Evolutionary conservation across 2,113 vertebrate genomes (phyloP).

Genomic region (Varanus salvator): DNA sequence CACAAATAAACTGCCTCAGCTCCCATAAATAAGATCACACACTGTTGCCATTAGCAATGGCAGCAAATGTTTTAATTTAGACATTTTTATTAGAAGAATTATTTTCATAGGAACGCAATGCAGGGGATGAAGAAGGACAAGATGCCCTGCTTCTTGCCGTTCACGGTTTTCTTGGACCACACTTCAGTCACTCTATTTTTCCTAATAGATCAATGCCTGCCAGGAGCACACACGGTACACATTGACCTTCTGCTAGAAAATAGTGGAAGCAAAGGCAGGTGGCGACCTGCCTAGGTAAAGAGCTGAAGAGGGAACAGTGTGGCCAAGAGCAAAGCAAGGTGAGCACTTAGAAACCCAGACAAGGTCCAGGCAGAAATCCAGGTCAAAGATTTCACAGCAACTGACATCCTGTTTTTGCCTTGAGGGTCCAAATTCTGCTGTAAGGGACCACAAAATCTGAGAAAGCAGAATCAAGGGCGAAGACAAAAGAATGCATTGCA

Average conservation of each 20-base stretch:
- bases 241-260: neutral
- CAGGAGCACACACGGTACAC: neutral
- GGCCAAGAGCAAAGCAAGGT: neutral
- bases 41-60: neutral
- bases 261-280: conserved; percentile 9
- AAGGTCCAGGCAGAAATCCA: neutral
- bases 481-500: neutral
- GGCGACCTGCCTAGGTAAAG: neutral
- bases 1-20: neutral
- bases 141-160: neutral
- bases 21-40: neutral
- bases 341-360: neutral
- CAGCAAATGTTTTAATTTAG: neutral
- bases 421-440: neutral
- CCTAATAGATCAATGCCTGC: neutral
- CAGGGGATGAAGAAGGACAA: neutral
- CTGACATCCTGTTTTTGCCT: neutral
- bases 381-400: neutral
- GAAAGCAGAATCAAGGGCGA: neutral
- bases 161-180: neutral
- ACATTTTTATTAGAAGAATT: neutral
- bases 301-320: neutral
- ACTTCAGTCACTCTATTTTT: neutral
- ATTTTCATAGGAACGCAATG: neutral
- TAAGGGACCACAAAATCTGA: neutral